Conservation (phyloP, 2,113 vertebrate species). For the Engystomops pustulosus region DNA sequence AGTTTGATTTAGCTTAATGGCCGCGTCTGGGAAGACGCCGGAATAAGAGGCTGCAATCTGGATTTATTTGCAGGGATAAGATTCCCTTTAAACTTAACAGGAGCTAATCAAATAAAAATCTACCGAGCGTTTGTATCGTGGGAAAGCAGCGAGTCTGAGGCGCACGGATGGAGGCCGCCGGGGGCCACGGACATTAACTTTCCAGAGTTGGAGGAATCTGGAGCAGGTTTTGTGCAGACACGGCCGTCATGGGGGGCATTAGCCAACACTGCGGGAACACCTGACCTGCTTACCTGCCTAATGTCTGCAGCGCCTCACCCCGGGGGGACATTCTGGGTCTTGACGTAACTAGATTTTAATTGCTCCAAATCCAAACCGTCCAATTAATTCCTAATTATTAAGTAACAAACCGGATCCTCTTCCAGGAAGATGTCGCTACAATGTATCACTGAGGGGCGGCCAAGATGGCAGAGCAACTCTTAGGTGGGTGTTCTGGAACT, state of each 20-base stretch:
- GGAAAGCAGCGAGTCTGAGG: background rate
- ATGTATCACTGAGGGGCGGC: background rate
- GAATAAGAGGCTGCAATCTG: background rate
- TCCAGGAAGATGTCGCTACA: background rate
- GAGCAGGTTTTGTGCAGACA: background rate
- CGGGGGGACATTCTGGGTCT: background rate
- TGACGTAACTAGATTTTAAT: background rate
- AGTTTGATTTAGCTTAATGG: constrained; percentile 39
- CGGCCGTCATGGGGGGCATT: background rate
- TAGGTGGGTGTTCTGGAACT: too few relatives aligned
- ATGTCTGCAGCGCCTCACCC: background rate
- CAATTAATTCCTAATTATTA: constrained; percentile 12
- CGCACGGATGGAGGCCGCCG: background rate
- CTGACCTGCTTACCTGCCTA: constrained; percentile 4
- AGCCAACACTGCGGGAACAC: background rate
- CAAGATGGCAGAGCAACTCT: background rate
- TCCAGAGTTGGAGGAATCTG: background rate
- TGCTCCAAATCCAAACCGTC: background rate
- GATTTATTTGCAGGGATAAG: constrained; percentile 34
- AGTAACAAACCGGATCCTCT: background rate
- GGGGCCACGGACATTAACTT: background rate
- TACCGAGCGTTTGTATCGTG: constrained; percentile 12
- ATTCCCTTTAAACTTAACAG: constrained; percentile 36
- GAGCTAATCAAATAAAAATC: constrained; percentile 46
- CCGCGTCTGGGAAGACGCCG: constrained; percentile 11